Percentiles rank a stretch among this genome's conserved stretches.
phyloP scores from a whole-genome alignment of 2,113 vertebrate genomes.

The Oreotrochilus melanogaster region DNA sequence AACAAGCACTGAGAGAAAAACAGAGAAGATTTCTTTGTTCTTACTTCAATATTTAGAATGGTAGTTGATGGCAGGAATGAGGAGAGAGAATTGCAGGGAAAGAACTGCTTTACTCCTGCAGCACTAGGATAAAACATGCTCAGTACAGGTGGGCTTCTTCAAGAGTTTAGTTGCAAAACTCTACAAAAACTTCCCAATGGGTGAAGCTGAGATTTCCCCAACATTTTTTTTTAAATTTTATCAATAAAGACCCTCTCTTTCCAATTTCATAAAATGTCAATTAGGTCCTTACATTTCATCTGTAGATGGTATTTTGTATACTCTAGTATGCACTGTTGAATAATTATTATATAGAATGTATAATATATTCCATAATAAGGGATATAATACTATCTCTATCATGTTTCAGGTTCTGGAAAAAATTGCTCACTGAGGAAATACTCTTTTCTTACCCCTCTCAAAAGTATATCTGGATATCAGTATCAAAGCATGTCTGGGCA shows the following conservation, averaged over 20 bases:
- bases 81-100: not conserved
- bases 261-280: not conserved
- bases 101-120: not conserved
- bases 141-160: not conserved
- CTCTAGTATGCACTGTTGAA: not conserved
- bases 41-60: not conserved
- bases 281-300: not conserved
- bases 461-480: not conserved
- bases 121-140: not conserved
- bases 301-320: not conserved
- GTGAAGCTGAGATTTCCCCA: not conserved
- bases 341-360: not conserved
- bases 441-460: not conserved
- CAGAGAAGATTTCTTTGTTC: not conserved
- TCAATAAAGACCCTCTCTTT: not conserved
- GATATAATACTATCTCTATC: not conserved
- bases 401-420: not conserved
- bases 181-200: not conserved
- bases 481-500: not conserved
- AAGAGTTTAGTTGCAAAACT: not conserved
- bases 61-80: not conserved
- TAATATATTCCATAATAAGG: not conserved
- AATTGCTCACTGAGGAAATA: not conserved
- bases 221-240: not conserved
- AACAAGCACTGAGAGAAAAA: not conserved